Base-by-base conservation (phyloP, 1,140 invertebrate species). In the Lordiphosa clarofinis region DNA sequence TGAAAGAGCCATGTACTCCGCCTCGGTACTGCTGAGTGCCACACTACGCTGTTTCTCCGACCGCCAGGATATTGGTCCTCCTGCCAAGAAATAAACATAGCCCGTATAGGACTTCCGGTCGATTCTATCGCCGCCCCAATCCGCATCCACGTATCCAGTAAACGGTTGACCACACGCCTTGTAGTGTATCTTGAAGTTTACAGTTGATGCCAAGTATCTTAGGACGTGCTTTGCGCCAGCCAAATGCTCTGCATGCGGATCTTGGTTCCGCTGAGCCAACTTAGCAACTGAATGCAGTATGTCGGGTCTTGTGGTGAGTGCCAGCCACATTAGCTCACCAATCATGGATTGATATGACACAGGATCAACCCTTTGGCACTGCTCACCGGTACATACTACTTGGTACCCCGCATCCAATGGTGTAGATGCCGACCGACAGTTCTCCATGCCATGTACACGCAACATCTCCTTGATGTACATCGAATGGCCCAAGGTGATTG, bases 21-120 rank as follows among this genome's bases (percentile, higher is more conserved):
- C 55, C 55, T 90, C 87, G 5, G 74, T 76, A 2, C 76, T 78
- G 3, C 76, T 89, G 0, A 87, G 37, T 4, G 86, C 52, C 7
- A 88, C 73, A 15, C 53, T 59, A 3, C 43, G 44, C 55, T 89
- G 88, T 52, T 87, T 89, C 44, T 82, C 81, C 10, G 63, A 86
- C n/a, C 60, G 56, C 86, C 87, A 89, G 12, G 64, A 70, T 40
- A 87, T 60, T 35, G 73, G 43, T 37, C 57, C 56, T 19, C 50
- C 70, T 61, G 46, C 12, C 1, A 50, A 11, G n/a, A 40, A 28
- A 48, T 13, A 57, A 36, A 68, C 82, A 46, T 9, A 55, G 8
- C 73, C 82, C 11, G 81, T 82, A 28, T 74, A 86, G 0, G 79
- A 89, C 28, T 74, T 74, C 46, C 87, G 63, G 37, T 87, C 78